These are phyloP conservation scores for Embidobia sp. DNA, from an alignment of 2,888 invertebrate genomes.

Conservation along the genomic window DNA sequence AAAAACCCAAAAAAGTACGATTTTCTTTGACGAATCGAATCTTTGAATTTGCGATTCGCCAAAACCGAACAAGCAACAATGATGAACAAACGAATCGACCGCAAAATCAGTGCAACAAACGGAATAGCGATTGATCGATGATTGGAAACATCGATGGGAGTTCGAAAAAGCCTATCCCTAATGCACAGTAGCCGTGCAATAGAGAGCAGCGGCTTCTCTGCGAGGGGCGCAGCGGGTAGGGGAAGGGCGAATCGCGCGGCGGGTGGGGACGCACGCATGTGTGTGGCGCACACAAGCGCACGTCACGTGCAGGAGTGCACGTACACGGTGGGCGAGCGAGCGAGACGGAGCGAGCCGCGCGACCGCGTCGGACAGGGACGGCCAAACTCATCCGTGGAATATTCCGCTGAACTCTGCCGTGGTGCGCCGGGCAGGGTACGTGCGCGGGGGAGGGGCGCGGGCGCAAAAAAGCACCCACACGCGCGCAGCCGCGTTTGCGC, in stretches of 20 bases:
- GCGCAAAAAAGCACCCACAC: slow-evolving; percentile 33
- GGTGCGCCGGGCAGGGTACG: slow-evolving; percentile 32
- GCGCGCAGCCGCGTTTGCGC: too few relatives aligned
- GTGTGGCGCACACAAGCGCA: slow-evolving; percentile 29
- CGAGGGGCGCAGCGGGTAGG: neutral
- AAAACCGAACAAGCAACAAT: too few relatives aligned
- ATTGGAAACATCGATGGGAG: slow-evolving; percentile 36
- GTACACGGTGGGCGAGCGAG: slow-evolving; percentile 16
- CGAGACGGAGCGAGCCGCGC: slow-evolving; percentile 1
- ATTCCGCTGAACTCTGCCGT: slow-evolving; percentile 61
- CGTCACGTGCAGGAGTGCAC: slow-evolving; percentile 43
- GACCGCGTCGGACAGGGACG: slow-evolving; percentile 13
- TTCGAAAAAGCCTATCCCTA: slow-evolving; percentile 41
- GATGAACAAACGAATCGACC: too few relatives aligned
- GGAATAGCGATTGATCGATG: slow-evolving; percentile 30
- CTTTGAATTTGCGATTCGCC: too few relatives aligned
- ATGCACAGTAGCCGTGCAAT: slow-evolving; percentile 55
- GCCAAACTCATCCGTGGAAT: slow-evolving; percentile 53
- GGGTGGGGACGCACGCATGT: slow-evolving; percentile 11
- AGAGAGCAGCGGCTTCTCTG: slow-evolving; percentile 27
- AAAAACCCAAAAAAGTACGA: too few relatives aligned
- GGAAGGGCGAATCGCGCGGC: neutral
- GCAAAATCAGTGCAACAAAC: slow-evolving; percentile 9
- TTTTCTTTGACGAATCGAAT: too few relatives aligned
- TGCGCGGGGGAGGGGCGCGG: too few relatives aligned